Evolutionary conservation across 2,888 invertebrate species (phyloP), one percentile per base, ranked within the genome.

Genomic region (Proisotoma minuta): DNA sequence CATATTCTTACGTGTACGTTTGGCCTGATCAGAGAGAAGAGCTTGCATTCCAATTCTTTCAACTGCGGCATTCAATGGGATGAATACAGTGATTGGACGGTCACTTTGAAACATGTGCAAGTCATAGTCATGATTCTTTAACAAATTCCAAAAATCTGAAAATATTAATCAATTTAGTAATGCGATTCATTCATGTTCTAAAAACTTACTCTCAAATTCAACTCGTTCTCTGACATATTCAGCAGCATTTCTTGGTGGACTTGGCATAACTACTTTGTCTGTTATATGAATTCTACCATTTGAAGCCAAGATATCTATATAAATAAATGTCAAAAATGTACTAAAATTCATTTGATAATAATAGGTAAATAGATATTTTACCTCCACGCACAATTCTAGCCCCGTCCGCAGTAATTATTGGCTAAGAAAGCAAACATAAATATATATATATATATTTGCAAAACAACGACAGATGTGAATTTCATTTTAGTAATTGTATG

Each of bases 241-340:
- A 10, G 69, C 65, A 27, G 63, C 69, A 59, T 65, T 68, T 23
- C 70, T 43, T 2, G 66, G 58, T 34, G 71, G 68, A 58, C 64
- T 70, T 10, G 73, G 73, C 58, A 65, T 66, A 1, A 73, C 52
- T 0, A 71, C 71, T 43, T 66, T 68, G 53, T 73, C 68, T 18
- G 69, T 59, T 20, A 73, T 64, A 51, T 71, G 65, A 34, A 73
- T 23, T 20, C 65, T 57, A 8, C 73, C 73, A 18, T 61, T 59
- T 5, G 20, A 53, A 1, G 63, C 63, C 15, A 66, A 47, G 28
- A 73, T 69, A 51, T 71, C 69, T n/a, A n/a, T n/a, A n/a, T n/a
- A n/a, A n/a, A n/a, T n/a, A n/a, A n/a, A n/a, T n/a, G n/a, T n/a
- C n/a, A n/a, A n/a, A n/a, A n/a, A n/a, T n/a, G n/a, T n/a, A n/a